Percentiles rank a stretch among this genome's conserved stretches.
phyloP scores from a whole-genome alignment of 2,888 invertebrate species.

The Metalampra italica region DNA sequence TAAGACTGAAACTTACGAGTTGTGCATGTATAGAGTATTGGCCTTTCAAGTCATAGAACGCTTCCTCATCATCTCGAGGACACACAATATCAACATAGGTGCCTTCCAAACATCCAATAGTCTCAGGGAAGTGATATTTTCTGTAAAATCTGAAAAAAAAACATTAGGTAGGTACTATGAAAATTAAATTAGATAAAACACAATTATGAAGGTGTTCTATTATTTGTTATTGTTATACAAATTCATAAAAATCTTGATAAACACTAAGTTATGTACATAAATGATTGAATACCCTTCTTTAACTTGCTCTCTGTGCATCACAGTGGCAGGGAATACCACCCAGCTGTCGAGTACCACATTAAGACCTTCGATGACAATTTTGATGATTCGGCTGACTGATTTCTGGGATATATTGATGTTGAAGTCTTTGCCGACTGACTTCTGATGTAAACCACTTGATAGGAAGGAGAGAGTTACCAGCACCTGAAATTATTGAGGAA shows the following conservation, averaged over 20 bases:
- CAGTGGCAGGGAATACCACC: conserved; percentile 38
- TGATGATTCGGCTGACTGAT: conserved; percentile 48
- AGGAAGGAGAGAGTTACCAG: conserved; percentile 47
- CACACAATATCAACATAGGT: conserved; percentile 50
- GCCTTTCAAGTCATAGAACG: conserved; percentile 48
- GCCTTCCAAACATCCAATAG: conserved; percentile 48
- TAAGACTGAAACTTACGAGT: conserved; percentile 31
- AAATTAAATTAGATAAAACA: not conserved
- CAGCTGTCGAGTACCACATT: conserved; percentile 42
- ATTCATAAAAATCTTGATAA: too few relatives aligned
- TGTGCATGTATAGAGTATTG: conserved; percentile 53
- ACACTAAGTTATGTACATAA: not conserved
- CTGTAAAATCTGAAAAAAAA: conserved; percentile 47
- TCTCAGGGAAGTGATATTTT: conserved; percentile 53
- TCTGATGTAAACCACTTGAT: conserved; percentile 48
- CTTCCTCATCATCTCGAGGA: conserved; percentile 53
- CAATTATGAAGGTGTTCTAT: too few relatives aligned
- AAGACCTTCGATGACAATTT: conserved; percentile 45
- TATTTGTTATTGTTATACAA: too few relatives aligned
- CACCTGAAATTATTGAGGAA: conserved; percentile 29
- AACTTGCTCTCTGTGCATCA: conserved; percentile 35
- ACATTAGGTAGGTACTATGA: not conserved
- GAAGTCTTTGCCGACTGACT: conserved; percentile 46
- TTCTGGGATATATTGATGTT: conserved; percentile 49
- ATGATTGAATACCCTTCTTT: conserved; percentile 40